Evolutionary conservation across 2,888 invertebrate genomes (phyloP).

Genomic region (Sinelater perroti): DNA sequence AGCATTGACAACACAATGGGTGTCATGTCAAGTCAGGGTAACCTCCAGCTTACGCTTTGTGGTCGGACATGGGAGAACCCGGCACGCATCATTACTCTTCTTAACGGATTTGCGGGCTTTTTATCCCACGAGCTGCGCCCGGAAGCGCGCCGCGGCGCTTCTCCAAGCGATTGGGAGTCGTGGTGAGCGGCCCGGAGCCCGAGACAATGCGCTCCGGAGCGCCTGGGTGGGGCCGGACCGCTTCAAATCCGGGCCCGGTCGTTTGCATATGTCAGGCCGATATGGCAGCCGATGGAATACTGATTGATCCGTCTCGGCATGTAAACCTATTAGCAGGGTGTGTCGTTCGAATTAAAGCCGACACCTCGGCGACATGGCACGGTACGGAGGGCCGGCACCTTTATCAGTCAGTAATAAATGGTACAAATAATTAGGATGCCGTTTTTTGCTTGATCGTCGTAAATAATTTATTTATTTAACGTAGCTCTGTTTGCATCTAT

Average conservation of each 20-base stretch:
- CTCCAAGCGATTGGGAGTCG: no score
- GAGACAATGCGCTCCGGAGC: no score
- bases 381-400: no score
- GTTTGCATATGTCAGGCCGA: conserved; percentile 45
- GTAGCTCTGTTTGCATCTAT: no score
- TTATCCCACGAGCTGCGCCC: no score
- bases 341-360: conserved; percentile 43
- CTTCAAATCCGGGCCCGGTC: conserved; percentile 41
- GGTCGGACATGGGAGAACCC: conserved; percentile 34
- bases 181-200: no score
- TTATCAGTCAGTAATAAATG: no score
- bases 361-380: conserved; percentile 27
- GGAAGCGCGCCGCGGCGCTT: no score
- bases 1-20: conserved; percentile 55
- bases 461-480: no score
- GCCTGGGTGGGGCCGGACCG: no score
- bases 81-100: conserved; percentile 43
- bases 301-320: conserved; percentile 44
- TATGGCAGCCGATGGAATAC: conserved; percentile 41
- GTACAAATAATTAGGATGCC: no score
- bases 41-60: conserved; percentile 31
- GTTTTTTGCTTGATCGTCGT: no score
- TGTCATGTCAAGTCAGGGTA: conserved; percentile 55
- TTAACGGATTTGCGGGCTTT: conserved; percentile 41
- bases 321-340: conserved; percentile 48